Base-by-base conservation (phyloP, 2,797 vertebrate species). In the Typhlichthys subterraneus region DNA sequence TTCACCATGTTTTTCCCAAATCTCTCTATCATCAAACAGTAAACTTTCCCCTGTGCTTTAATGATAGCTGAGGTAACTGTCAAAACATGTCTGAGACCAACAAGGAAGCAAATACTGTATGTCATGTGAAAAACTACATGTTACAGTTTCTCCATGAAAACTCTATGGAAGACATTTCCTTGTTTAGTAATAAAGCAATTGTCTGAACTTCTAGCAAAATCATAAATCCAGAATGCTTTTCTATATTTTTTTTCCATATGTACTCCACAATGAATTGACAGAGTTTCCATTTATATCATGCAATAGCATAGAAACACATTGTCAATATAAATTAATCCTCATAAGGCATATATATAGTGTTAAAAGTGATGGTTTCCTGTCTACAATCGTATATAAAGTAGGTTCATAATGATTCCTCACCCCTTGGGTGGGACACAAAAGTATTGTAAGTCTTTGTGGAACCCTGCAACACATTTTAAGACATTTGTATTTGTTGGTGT, bases 401-500 rank as follows among this genome's bases (percentile, higher is more conserved):
- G 23, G 2, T 67, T 31, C 4, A 53, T 38, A 14, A 56, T 6
- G 23, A 19, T 5, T 11, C 17, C 61, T 71, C 52, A 61, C 10
- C 17, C 13, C 11, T 46, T 47, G 0, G 33, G 33, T 38, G 33
- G 8, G 6, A 6, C 33, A 8, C 33, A 7, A 38, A 19, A 15
- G 23, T 51, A 38, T 17, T 68, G 72, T 50, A 66, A 69, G 65
- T 67, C 51, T 52, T 59, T 14, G 47, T 13, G 19, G 4, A 78
- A 59, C 57, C 59, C 59, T 38, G 61, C 33, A 53, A 45, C 63
- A 38, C 7, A 23, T 49, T 71, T 77, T 72, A 82, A 82, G 80
- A 84, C 73, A 65, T 65, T 56, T 55, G 33, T 61, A 11, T 23
- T 29, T 47, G 23, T 68, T 48, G 55, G 58, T 61, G 62, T 70